Percentiles rank a stretch among this genome's conserved stretches.
These are phyloP conservation scores for Aurelia aurita DNA, from an alignment of 30 jellyfish, hydroid and myxozoan genomes.

Conservation along the genomic window DNA sequence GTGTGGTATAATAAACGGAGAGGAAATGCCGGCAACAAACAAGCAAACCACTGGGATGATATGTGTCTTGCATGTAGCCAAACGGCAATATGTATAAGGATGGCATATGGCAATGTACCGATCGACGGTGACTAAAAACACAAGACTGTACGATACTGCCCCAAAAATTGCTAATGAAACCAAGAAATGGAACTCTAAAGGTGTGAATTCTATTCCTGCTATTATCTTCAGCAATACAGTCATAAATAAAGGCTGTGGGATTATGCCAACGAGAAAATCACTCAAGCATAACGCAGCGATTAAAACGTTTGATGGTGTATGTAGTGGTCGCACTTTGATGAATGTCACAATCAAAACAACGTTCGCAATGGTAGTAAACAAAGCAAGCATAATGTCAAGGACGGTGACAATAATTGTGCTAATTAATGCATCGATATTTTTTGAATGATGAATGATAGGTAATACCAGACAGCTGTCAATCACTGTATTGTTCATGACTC, in stretches of 20 bases:
- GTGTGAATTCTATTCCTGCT: not conserved
- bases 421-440: not conserved
- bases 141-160: conserved; percentile 23
- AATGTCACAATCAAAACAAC: not conserved
- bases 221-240: not conserved
- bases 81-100: conserved; percentile 15
- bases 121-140: conserved; percentile 17
- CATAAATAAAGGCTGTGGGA: conserved; percentile 9
- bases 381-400: not conserved
- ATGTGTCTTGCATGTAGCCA: not conserved
- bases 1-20: not conserved
- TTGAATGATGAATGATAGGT: not conserved
- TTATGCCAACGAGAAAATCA: conserved; percentile 24
- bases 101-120: conserved; percentile 36
- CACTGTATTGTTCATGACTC: too few species aligned
- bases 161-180: not conserved
- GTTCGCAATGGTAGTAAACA: conserved; percentile 24
- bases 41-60: not conserved
- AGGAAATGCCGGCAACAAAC: not conserved
- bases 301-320: conserved; percentile 6
- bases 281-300: conserved; percentile 27
- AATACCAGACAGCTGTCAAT: not conserved
- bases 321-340: not conserved
- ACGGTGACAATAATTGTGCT: not conserved
- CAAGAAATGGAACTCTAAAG: not conserved